Base-by-base conservation (phyloP, 2,797 vertebrate genomes). In the Clarias pachynema region DNA sequence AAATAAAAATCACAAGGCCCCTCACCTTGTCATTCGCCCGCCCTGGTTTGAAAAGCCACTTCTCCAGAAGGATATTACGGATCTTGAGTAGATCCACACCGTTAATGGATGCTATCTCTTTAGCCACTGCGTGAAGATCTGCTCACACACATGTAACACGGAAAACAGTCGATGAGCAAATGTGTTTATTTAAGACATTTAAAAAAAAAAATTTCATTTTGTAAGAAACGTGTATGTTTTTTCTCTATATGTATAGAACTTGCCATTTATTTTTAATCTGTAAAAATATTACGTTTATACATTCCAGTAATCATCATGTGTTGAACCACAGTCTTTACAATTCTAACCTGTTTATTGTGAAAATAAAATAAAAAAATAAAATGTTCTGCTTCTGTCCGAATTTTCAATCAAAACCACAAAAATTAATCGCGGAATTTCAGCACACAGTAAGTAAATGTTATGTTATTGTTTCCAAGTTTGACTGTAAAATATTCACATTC, bases 101-200 rank as follows among this genome's bases (percentile, higher is more conserved):
- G 79, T 98, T 99, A 84, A 99, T 96, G 88, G 95, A 88, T 0
- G 97, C 96, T 40, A 99, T 97, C 92, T 98, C 96, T 90, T 95
- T 96, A 8, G 96, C 96, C 44, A 96, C 96, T 1, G 84, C 83
- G 0, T 98, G 97, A 88, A 99, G 96, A 90, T 99, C 98, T 99
- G 86, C 8, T 20, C 44, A 78, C n/a, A 68, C 7, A 72, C 56
- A 70, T 8, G 59, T 8, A 70, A 1, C n/a, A 12, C 66, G 10
- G 0, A 57, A 59, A 60, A 56, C 18, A 81, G 5, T 22, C 4
- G 20, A 24, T 12, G 73, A 77, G 26, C 22, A 57, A 57, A 57
- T 49, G 44, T 10, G 44, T 49, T 49, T 12, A 49, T 4, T 44
- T 44, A 10, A 10, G 44, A 49, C 4, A 31, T 66, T 9, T 59